Conservation (phyloP, 2,888 invertebrate species). For the Aspidapion aeneum region DNA sequence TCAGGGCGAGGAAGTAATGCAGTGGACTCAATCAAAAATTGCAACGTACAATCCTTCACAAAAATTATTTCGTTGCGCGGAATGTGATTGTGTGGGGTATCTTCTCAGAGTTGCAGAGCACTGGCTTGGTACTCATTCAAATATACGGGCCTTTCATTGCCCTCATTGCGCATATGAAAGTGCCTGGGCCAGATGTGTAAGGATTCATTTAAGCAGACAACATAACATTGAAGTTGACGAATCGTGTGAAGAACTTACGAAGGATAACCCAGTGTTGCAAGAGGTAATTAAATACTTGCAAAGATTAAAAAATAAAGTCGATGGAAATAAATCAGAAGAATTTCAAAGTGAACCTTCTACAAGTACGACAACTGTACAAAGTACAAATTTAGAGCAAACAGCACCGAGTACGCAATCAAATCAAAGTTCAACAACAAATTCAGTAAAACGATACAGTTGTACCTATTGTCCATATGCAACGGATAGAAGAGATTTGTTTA, state of each 20-base stretch:
- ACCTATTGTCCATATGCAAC: constrained; percentile 88
- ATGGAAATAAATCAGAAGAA: constrained; percentile 37
- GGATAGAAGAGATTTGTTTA: constrained; percentile 85
- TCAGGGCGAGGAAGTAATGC: constrained; percentile 65
- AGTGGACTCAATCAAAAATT: constrained; percentile 76
- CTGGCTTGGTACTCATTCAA: constrained; percentile 72
- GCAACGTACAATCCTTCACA: constrained; percentile 76
- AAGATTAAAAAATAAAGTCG: constrained; percentile 62
- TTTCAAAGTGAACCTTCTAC: constrained; percentile 24
- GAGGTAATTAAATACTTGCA: constrained; percentile 70
- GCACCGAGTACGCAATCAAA: constrained; percentile 26
- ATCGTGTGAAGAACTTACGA: constrained; percentile 54
- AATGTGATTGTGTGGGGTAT: constrained; percentile 74
- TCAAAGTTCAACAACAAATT: constrained; percentile 30
- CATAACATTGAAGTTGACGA: constrained; percentile 66
- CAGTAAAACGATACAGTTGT: constrained; percentile 75
- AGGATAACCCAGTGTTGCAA: constrained; percentile 71
- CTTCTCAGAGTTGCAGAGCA: constrained; percentile 71
- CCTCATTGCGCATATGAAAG: constrained; percentile 71
- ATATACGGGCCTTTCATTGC: constrained; percentile 60
- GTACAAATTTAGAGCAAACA: constrained; percentile 16
- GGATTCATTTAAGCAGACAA: constrained; percentile 68
- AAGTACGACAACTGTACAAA: constrained; percentile 19
- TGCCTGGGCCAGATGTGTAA: constrained; percentile 72
- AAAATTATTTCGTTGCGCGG: constrained; percentile 70